These are phyloP conservation scores for Drosophila buzzatii DNA, from an alignment of 2,888 invertebrate species.

Conservation along the genomic window DNA sequence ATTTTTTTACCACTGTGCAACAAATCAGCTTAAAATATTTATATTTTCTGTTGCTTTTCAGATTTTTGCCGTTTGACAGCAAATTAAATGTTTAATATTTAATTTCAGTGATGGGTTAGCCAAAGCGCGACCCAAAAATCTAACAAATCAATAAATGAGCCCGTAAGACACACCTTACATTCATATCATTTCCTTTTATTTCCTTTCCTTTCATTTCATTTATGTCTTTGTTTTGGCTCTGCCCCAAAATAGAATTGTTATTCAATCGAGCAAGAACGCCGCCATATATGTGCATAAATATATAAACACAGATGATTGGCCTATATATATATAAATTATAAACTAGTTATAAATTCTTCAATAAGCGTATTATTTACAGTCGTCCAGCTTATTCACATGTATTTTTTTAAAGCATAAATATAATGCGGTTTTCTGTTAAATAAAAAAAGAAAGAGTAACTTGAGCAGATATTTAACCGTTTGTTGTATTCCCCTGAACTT, in stretches of 20 bases:
- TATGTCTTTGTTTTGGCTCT: slow-evolving; percentile 36
- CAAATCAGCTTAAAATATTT: slow-evolving; percentile 20
- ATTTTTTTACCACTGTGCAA: slow-evolving; percentile 36
- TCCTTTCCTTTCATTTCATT: slow-evolving; percentile 12
- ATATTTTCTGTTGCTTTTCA: slow-evolving; percentile 24
- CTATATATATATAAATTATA: slow-evolving; percentile 2
- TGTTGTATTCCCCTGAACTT: slow-evolving; percentile 34
- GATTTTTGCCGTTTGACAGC: slow-evolving; percentile 36
- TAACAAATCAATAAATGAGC: slow-evolving; percentile 46
- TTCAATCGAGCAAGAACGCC: slow-evolving; percentile 20
- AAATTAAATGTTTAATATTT: slow-evolving; percentile 59
- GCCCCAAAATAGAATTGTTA: slow-evolving; percentile 45
- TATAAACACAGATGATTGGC: slow-evolving; percentile 4
- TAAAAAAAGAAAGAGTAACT: slow-evolving; percentile 38
- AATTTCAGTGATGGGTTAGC: slow-evolving; percentile 67
- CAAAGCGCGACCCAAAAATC: slow-evolving; percentile 19
- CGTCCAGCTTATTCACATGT: slow-evolving; percentile 19
- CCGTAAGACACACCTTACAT: slow-evolving; percentile 50
- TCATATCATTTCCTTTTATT: slow-evolving; percentile 19
- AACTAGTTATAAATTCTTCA: slow-evolving; percentile 29
- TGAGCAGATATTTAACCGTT: slow-evolving; percentile 38
- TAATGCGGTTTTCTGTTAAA: slow-evolving; percentile 32
- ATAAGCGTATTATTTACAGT: slow-evolving; percentile 43
- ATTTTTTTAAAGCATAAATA: slow-evolving; percentile 29
- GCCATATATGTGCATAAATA: slow-evolving; percentile 1